Base-by-base conservation (phyloP, 2,113 vertebrate genomes). In the Misgurnus anguillicaudatus region DNA sequence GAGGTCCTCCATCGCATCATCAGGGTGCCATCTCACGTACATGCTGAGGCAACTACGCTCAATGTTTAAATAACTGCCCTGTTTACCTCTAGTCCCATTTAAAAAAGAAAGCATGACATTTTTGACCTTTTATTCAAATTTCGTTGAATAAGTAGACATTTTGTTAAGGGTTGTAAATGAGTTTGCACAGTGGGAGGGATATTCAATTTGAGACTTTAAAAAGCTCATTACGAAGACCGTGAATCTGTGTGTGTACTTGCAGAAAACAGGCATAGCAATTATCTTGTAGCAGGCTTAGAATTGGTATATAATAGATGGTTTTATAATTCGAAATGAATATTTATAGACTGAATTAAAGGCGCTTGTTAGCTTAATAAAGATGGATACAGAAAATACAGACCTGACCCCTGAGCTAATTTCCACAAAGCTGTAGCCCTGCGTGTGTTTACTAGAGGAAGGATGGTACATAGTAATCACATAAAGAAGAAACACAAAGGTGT, bases 271-370 rank as follows among this genome's bases (percentile, higher is more conserved):
- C 60, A 83, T 55, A 75, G 85, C 73, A 87, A 76, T 90, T 84
- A 83, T 83, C 80, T 77, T 53, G 78, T 83, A 57, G 78, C 64
- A 41, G 17, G 51, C 73, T 80, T 82, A 66, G 68, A 85, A 77
- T 80, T 82, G 77, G 74, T 87, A 87, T 85, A 42, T 64, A 69
- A 80, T 74, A 71, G 80, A 81, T 80, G 63, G 67, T 81, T 31
- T 84, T 65, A 24, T 84, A 70, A 87, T 89, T 84, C 79, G 65
- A 65, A 79, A 88, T 90, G 83, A 89, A 90, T 87, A 90, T 91
- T 87, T 80, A 89, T 87, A 79, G 31, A 17, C 47, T 5, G 36
- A 14, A 86, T 63, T 65, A 60, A 68, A 73, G 67, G 80, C 3
- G 58, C 47, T 74, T 58, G 83, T 80, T 71, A 69, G 75, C 51